Percentiles rank a stretch among this genome's conserved stretches.
phyloP scores from a whole-genome alignment of 2,113 vertebrate species.

The Opisthocomus hoazin region DNA sequence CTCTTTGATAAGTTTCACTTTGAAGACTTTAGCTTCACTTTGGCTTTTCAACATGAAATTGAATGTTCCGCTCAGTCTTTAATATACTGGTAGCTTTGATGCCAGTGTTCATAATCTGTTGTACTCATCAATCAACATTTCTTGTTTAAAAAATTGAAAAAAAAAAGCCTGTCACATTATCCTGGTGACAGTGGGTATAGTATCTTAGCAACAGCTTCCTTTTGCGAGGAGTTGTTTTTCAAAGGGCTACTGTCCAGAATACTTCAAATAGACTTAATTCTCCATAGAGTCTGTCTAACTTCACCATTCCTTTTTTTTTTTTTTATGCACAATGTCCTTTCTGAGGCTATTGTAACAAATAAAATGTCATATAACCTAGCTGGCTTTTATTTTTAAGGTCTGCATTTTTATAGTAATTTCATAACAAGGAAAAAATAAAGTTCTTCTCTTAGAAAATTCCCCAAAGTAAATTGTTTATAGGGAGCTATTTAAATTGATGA shows the following conservation, averaged over 20 bases:
- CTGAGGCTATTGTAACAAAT: background rate
- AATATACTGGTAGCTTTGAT: background rate
- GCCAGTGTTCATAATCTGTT: background rate
- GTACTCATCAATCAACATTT: background rate
- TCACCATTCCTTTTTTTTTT: background rate
- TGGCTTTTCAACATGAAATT: background rate
- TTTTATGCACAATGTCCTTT: background rate
- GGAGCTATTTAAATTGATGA: background rate
- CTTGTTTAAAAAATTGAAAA: background rate
- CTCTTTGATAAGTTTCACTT: background rate
- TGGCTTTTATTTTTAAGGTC: background rate
- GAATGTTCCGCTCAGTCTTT: background rate
- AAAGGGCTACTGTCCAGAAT: background rate
- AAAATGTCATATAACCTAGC: background rate
- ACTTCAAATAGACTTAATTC: background rate
- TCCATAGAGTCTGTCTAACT: background rate
- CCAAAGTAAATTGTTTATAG: background rate
- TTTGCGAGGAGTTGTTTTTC: background rate
- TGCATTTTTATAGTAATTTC: background rate
- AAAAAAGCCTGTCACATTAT: background rate
- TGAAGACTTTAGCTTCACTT: background rate
- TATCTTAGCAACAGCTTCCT: slow-evolving; percentile 21
- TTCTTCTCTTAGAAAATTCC: background rate
- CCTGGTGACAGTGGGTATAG: background rate
- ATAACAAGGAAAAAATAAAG: background rate